Conservation (phyloP, 1,140 invertebrate species). For the Papilio dardanus region DNA sequence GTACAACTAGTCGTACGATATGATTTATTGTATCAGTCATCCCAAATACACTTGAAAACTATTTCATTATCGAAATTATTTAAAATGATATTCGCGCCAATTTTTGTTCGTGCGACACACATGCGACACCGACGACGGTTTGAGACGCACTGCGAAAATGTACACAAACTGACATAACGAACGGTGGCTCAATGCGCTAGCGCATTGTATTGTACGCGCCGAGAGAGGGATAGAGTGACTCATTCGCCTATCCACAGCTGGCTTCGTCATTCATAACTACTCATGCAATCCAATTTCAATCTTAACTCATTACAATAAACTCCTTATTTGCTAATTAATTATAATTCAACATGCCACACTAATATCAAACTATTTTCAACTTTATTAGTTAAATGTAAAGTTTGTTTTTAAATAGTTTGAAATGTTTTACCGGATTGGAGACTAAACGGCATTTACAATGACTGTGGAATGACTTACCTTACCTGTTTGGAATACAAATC, state of each 20-base stretch:
- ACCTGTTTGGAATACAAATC: slow-evolving; percentile 38
- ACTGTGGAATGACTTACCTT: slow-evolving; percentile 37
- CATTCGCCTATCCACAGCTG: slow-evolving; percentile 61
- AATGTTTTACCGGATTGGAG: slow-evolving; percentile 33
- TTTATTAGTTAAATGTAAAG: slow-evolving; percentile 38
- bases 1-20: slow-evolving; percentile 56
- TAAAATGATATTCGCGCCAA: slow-evolving; percentile 57
- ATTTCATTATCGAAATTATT: slow-evolving; percentile 44
- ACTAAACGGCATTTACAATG: slow-evolving; percentile 36
- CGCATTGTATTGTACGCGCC: slow-evolving; percentile 65
- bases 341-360: neutral
- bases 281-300: slow-evolving; percentile 41
- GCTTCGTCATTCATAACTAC: slow-evolving; percentile 68
- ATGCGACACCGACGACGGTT: slow-evolving; percentile 42
- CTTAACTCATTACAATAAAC: slow-evolving; percentile 44
- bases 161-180: slow-evolving; percentile 54
- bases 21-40: slow-evolving; percentile 66
- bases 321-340: slow-evolving; percentile 38
- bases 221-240: slow-evolving; percentile 64
- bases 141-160: slow-evolving; percentile 54
- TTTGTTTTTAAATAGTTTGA: neutral
- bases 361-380: slow-evolving; percentile 38
- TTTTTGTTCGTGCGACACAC: slow-evolving; percentile 40
- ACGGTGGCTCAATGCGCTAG: slow-evolving; percentile 64
- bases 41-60: slow-evolving; percentile 49